Conservation (phyloP, 1,140 invertebrate species). For the Acarapis woodi region DNA sequence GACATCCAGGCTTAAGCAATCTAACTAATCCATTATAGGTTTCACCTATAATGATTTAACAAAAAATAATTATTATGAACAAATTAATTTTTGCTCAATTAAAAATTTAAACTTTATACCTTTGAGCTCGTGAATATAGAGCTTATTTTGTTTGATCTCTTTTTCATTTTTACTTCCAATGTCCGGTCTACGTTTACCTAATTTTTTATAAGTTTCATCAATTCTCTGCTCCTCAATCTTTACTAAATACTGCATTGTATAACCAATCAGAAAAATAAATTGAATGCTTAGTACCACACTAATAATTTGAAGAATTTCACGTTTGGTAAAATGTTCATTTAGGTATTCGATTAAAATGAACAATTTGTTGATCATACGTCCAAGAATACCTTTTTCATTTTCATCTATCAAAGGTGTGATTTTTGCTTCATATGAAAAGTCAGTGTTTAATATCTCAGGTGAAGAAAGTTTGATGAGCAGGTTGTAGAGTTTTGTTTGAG, state of each 20-base stretch:
- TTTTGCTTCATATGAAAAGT: constrained; percentile 19
- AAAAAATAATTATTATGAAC: no score
- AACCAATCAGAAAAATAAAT: constrained; percentile 47
- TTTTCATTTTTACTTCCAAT: constrained; percentile 9
- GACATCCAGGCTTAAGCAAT: constrained; percentile 70
- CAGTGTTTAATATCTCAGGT: no score
- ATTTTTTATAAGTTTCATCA: constrained; percentile 21
- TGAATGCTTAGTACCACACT: constrained; percentile 50
- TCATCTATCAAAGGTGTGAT: constrained; percentile 25
- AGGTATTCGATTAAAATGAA: constrained; percentile 38
- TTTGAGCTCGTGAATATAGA: constrained; percentile 62
- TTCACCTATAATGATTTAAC: no score
- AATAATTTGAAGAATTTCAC: constrained; percentile 44
- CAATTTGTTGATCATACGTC: constrained; percentile 31
- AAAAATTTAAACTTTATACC: no score
- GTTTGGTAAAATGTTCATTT: constrained; percentile 34
- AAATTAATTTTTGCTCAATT: no score
- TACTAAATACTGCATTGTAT: constrained; percentile 63
- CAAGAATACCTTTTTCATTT: constrained; percentile 36
- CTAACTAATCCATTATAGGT: constrained; percentile 81
- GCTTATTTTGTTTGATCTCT: no score
- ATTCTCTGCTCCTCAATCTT: constrained; percentile 47
- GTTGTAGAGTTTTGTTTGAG: constrained; percentile 34
- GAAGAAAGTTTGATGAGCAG: constrained; percentile 36
- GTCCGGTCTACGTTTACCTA: constrained; percentile 12